phyloP scores from a whole-genome alignment of 1,140 invertebrate genomes.

The Trichomalopsis sarcophagae region DNA sequence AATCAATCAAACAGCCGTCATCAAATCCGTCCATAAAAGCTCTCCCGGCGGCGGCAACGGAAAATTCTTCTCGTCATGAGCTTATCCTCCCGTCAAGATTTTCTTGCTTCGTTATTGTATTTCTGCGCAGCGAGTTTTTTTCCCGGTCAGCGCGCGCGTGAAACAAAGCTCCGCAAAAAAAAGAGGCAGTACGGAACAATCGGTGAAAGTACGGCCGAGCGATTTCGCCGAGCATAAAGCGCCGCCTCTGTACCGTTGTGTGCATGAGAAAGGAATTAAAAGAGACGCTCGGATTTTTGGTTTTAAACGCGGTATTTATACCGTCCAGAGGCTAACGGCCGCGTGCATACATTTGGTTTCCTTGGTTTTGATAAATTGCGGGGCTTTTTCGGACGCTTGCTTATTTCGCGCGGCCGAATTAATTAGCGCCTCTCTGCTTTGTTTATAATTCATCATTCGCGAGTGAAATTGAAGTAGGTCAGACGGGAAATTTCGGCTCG shows the following conservation, averaged over 20 bases:
- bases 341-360: background rate
- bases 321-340: background rate
- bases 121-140: background rate
- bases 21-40: background rate
- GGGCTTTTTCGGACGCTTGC: background rate
- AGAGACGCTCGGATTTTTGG: background rate
- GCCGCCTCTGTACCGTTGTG: background rate
- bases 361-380: background rate
- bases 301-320: background rate
- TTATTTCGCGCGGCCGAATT: background rate
- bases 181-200: background rate
- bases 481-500: background rate
- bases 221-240: background rate
- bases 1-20: background rate
- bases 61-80: background rate
- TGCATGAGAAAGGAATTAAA: background rate
- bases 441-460: background rate
- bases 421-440: background rate
- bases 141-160: background rate
- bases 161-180: background rate
- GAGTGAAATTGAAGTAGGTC: background rate
- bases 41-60: background rate
- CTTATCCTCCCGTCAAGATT: background rate
- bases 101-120: background rate
- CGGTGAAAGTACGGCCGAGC: background rate